Evolutionary conservation across 2,797 vertebrate species (phyloP).

Genomic region (Pangasius macronema): DNA sequence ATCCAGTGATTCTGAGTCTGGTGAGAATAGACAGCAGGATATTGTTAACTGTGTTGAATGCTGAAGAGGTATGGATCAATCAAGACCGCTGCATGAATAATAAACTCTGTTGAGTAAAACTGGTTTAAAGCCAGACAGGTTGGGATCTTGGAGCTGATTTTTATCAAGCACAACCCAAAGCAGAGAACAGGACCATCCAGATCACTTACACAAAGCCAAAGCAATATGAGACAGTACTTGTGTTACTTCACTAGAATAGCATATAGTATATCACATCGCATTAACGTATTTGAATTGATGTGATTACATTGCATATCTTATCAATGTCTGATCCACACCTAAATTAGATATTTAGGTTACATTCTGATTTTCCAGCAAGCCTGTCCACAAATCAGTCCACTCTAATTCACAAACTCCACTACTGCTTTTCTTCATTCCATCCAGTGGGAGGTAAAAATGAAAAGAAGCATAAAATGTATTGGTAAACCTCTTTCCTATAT

Average conservation of each 20-base stretch:
- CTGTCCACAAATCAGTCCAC: slow-evolving; percentile 36
- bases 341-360: slow-evolving; percentile 29
- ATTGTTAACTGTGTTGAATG: neutral
- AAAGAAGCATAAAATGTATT: slow-evolving; percentile 34
- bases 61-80: neutral
- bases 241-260: neutral
- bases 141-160: neutral
- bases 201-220: neutral
- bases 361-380: slow-evolving; percentile 28
- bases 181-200: neutral
- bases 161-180: neutral
- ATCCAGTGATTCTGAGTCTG: neutral
- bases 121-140: neutral
- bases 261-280: neutral
- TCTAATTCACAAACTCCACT: slow-evolving; percentile 23
- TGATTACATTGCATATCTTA: neutral
- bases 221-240: neutral
- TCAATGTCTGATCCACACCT: slow-evolving; percentile 24
- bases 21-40: neutral
- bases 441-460: slow-evolving; percentile 11
- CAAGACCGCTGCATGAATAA: neutral
- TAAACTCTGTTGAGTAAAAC: neutral
- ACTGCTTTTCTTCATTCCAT: slow-evolving; percentile 29
- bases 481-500: slow-evolving; percentile 35
- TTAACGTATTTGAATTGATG: neutral